phyloP scores from a whole-genome alignment of 2,113 vertebrate genomes.

The Plecotus auritus region DNA sequence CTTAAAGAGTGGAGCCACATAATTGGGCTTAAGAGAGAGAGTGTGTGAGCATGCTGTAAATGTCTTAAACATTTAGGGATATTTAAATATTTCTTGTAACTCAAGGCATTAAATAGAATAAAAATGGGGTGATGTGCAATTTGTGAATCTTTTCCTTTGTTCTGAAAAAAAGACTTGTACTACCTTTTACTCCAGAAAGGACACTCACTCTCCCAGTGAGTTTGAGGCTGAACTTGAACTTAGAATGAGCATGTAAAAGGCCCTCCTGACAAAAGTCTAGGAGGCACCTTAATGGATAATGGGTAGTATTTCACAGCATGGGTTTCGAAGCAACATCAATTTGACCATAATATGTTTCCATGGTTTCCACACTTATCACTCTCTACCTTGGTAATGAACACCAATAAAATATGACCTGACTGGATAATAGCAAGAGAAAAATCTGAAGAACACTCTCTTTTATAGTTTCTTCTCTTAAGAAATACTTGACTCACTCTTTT shows the following conservation, averaged over 20 bases:
- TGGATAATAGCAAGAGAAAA: constrained; percentile 57
- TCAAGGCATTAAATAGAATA: not conserved
- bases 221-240: not conserved
- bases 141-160: not conserved
- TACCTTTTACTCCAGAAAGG: not conserved
- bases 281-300: not conserved
- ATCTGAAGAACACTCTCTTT: constrained; percentile 44
- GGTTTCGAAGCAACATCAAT: constrained; percentile 70
- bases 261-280: not conserved
- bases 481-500: constrained; percentile 62
- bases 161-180: not conserved
- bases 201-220: not conserved
- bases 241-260: not conserved
- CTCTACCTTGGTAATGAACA: constrained; percentile 65
- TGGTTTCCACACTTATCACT: constrained; percentile 60
- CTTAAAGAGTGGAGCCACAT: not conserved
- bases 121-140: not conserved
- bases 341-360: constrained; percentile 59
- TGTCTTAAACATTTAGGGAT: not conserved
- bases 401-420: constrained; percentile 76
- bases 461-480: constrained; percentile 62
- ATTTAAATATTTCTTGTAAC: not conserved
- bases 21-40: not conserved
- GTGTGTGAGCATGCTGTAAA: not conserved
- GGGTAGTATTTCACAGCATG: not conserved